phyloP scores from a whole-genome alignment of 2,888 invertebrate species.

The Machimus atricapillus region DNA sequence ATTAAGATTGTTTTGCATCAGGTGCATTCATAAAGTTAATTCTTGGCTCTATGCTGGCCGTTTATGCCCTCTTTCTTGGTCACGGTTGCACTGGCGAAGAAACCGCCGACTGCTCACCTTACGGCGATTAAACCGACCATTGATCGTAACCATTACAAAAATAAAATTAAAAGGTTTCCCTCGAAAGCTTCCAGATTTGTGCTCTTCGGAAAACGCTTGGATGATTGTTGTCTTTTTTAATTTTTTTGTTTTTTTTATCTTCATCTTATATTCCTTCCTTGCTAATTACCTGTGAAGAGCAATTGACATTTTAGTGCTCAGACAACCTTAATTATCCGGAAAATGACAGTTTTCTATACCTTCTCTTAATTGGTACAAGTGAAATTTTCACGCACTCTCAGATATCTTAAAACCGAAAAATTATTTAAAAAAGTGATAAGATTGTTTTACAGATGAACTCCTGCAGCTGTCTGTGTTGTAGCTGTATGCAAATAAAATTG shows the following conservation, averaged over 20 bases:
- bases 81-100: conserved; percentile 15
- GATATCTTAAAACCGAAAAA: background rate
- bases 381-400: background rate
- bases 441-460: background rate
- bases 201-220: background rate
- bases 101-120: background rate
- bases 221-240: background rate
- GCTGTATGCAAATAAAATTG: background rate
- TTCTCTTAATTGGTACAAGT: background rate
- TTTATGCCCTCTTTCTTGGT: background rate
- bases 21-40: background rate
- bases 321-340: background rate
- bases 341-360: background rate
- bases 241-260: background rate
- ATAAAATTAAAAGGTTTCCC: background rate
- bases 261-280: background rate
- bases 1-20: background rate
- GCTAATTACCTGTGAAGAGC: background rate
- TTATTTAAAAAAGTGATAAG: background rate
- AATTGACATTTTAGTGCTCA: background rate
- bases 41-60: background rate
- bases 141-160: background rate
- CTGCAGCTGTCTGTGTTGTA: no score
- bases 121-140: conserved; percentile 1
- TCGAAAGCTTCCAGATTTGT: background rate